A percentile compares a stretch with the other conserved stretches of the same genome.
These are phyloP conservation scores for Oryzias dopingdopingensis DNA, from an alignment of 2,797 vertebrate species.

Conservation along the genomic window DNA sequence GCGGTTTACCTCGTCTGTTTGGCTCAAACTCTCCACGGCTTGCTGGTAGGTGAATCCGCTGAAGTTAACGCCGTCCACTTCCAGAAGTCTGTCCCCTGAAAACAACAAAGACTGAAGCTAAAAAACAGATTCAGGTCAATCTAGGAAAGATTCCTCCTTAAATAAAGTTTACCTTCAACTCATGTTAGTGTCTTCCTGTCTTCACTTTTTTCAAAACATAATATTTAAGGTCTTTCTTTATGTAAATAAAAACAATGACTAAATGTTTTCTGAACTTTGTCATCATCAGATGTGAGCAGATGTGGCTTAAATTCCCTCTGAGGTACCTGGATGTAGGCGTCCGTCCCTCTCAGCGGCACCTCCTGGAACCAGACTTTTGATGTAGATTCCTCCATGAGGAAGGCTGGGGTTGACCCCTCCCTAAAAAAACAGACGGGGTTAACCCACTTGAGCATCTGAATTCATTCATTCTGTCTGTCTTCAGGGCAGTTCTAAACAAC, in stretches of 20 bases:
- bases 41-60: constrained; percentile 83
- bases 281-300: no score
- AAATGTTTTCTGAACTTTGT: neutral
- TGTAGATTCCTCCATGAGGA: constrained; percentile 80
- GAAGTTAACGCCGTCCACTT: constrained; percentile 81
- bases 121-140: neutral
- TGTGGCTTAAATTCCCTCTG: neutral
- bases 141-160: neutral
- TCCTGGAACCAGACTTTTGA: constrained; percentile 82
- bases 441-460: no score
- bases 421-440: constrained; percentile 60
- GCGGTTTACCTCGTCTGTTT: constrained; percentile 79
- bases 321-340: constrained; percentile 77
- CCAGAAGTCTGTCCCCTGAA: constrained; percentile 82
- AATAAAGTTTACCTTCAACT: no score
- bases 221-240: no score
- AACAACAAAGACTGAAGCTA: constrained; percentile 3
- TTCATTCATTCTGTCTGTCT: no score
- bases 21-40: constrained; percentile 83
- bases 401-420: constrained; percentile 78
- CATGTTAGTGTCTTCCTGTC: no score
- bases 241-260: neutral
- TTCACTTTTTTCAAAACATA: no score
- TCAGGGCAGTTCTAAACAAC: no score
- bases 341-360: constrained; percentile 84